Percentiles rank a stretch among this genome's conserved stretches.
Conservation (phyloP, 2,797 vertebrate genomes). For the Hippoglossus hippoglossus region DNA sequence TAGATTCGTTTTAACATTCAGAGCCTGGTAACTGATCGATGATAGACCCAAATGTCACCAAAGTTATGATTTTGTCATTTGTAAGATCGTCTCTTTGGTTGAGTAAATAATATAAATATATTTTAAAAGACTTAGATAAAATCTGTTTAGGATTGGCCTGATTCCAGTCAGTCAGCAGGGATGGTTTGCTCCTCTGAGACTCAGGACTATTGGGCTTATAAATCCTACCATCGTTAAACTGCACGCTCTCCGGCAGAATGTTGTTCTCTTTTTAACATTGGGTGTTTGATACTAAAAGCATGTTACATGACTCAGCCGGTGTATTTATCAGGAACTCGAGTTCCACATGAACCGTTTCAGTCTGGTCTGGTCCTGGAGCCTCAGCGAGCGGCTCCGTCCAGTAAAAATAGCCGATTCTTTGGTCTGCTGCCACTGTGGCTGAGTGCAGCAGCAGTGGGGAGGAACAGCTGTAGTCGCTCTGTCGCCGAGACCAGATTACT, state of each 20-base stretch:
- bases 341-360: conserved; percentile 34
- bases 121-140: not conserved
- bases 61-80: not conserved
- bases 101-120: not conserved
- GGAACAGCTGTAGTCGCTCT: conserved; percentile 71
- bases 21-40: not conserved
- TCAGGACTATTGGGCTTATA: not conserved
- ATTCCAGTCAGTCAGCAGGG: no score
- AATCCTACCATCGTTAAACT: not conserved
- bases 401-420: conserved; percentile 71
- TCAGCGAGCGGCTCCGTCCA: conserved; percentile 57
- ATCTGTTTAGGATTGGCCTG: not conserved
- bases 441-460: conserved; percentile 50
- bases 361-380: conserved; percentile 51
- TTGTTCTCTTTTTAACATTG: not conserved
- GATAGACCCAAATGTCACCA: not conserved
- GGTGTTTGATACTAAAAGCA: conserved; percentile 16
- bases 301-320: not conserved
- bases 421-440: conserved; percentile 60
- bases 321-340: conserved; percentile 28
- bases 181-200: not conserved
- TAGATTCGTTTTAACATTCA: no score
- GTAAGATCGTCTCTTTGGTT: no score
- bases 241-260: not conserved
- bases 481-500: conserved; percentile 56